phyloP scores from a whole-genome alignment of 1,140 invertebrate genomes.

The Chymomyza costata region DNA sequence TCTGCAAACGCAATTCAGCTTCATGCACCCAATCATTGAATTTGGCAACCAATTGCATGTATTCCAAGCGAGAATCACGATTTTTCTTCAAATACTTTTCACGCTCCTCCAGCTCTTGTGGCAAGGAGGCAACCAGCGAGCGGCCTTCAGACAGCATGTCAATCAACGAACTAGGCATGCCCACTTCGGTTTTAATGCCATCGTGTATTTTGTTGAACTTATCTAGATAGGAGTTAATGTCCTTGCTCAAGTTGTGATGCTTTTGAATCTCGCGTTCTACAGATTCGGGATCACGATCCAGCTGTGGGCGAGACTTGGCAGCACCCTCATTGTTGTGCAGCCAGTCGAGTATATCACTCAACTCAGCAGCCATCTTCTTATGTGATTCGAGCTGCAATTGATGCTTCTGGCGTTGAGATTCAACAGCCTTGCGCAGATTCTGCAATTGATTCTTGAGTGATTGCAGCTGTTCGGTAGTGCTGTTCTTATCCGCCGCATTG shows the following conservation, averaged over 20 bases:
- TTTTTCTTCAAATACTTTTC: slow-evolving; percentile 88
- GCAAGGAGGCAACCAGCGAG: slow-evolving; percentile 85
- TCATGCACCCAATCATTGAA: slow-evolving; percentile 90
- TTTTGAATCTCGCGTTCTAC: slow-evolving; percentile 89
- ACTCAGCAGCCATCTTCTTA: slow-evolving; percentile 85
- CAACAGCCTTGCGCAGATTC: slow-evolving; percentile 86
- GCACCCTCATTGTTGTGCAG: slow-evolving; percentile 89
- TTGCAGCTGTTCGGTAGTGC: slow-evolving; percentile 90
- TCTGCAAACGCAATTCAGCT: slow-evolving; percentile 85
- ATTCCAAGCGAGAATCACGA: slow-evolving; percentile 85
- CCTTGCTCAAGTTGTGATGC: slow-evolving; percentile 83
- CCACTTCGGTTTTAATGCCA: slow-evolving; percentile 82
- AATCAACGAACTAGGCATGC: slow-evolving; percentile 84
- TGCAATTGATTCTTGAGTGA: slow-evolving; percentile 89
- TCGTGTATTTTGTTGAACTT: slow-evolving; percentile 82
- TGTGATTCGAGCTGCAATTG: slow-evolving; percentile 91
- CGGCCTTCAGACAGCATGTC: slow-evolving; percentile 90
- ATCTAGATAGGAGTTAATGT: slow-evolving; percentile 83
- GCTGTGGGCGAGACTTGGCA: slow-evolving; percentile 87
- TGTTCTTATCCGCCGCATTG: slow-evolving; percentile 88
- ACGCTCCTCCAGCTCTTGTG: slow-evolving; percentile 86
- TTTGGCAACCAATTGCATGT: slow-evolving; percentile 83
- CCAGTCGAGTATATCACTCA: slow-evolving; percentile 89
- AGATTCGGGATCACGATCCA: slow-evolving; percentile 86
- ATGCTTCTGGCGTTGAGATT: slow-evolving; percentile 89